phyloP scores from a whole-genome alignment of 2,113 vertebrate genomes.

The Chrysochloris asiatica region DNA sequence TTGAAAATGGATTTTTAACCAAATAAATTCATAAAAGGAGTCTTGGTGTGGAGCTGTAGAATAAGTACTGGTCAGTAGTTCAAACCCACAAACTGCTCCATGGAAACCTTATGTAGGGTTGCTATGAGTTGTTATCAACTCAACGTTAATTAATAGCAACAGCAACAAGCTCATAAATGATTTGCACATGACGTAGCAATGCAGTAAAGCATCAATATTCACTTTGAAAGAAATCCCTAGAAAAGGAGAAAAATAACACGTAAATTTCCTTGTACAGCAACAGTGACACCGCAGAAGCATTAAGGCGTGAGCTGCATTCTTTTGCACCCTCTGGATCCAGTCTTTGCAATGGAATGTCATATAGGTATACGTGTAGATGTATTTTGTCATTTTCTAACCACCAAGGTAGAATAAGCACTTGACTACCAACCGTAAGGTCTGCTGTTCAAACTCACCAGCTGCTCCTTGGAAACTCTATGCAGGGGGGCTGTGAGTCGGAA shows the following conservation, averaged over 20 bases:
- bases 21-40: no score
- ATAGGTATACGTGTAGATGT: neutral
- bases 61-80: no score
- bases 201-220: neutral
- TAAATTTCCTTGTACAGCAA: neutral
- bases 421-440: no score
- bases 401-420: no score
- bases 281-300: neutral
- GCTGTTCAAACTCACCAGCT: no score
- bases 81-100: no score
- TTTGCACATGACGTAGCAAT: neutral
- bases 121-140: no score
- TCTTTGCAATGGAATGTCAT: neutral
- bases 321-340: neutral
- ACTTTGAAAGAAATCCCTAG: neutral
- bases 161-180: neutral
- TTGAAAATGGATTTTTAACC: neutral
- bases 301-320: neutral
- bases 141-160: no score
- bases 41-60: no score
- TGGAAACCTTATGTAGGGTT: no score
- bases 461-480: no score
- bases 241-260: neutral
- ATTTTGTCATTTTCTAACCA: neutral
- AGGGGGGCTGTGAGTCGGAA: no score